Evolutionary conservation across 2,888 invertebrate genomes (phyloP).

Genomic region (Lottia scabra): DNA sequence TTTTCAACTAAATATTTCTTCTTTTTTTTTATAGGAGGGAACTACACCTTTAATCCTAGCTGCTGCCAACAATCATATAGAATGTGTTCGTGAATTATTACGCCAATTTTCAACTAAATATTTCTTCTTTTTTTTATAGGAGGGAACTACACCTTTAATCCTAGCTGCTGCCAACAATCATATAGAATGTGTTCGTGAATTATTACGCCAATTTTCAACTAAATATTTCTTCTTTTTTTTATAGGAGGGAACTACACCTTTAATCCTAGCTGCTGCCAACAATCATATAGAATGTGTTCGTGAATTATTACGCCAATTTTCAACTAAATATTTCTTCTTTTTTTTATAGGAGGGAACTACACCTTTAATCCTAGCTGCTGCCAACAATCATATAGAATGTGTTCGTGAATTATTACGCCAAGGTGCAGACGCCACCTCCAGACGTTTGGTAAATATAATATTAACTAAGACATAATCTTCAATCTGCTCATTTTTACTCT

Average conservation of each 20-base stretch:
- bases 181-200: constrained; percentile 85
- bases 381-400: constrained; percentile 90
- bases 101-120: too few relatives aligned
- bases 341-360: constrained; percentile 90
- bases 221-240: too few relatives aligned
- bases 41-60: constrained; percentile 93
- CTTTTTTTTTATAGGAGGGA: constrained; percentile 83
- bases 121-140: constrained; percentile 79
- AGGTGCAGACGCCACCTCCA: constrained; percentile 89
- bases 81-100: constrained; percentile 87
- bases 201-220: constrained; percentile 90
- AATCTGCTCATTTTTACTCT: too few relatives aligned
- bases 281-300: constrained; percentile 89
- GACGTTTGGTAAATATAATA: constrained; percentile 75
- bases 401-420: constrained; percentile 88
- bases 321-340: too few relatives aligned
- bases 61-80: constrained; percentile 89
- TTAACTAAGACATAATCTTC: too few relatives aligned
- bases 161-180: constrained; percentile 92
- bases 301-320: constrained; percentile 88
- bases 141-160: constrained; percentile 93
- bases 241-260: too few relatives aligned
- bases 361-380: constrained; percentile 90
- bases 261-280: constrained; percentile 88
- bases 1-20: too few relatives aligned